Conservation (phyloP, 1,140 invertebrate genomes). For the Trinorchestia longiramus region DNA sequence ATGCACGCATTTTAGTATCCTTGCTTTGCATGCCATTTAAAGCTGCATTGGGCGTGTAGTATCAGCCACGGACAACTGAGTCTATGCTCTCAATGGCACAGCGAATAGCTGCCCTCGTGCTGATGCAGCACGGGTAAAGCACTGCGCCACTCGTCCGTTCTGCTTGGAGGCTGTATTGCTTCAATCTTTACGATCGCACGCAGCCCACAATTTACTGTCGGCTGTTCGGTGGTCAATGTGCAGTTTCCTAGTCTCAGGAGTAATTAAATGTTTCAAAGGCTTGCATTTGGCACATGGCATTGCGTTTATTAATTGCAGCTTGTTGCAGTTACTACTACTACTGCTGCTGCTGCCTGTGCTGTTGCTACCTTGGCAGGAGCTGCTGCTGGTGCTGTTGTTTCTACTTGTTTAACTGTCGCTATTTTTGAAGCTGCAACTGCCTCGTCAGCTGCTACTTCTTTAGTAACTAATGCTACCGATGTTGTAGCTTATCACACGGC, state of each 20-base stretch:
- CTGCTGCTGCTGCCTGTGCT: neutral
- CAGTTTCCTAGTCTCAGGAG: conserved; percentile 10
- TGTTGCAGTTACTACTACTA: neutral
- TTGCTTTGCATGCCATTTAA: no score
- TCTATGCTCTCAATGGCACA: neutral
- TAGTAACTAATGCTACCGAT: neutral
- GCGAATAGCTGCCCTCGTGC: neutral
- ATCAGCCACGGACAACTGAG: neutral
- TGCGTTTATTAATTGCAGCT: neutral
- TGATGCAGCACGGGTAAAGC: neutral
- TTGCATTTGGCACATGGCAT: neutral
- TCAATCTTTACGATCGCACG: neutral
- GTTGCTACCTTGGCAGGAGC: neutral
- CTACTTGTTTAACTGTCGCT: neutral
- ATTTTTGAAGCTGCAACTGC: neutral
- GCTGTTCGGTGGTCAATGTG: neutral
- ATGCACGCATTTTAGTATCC: no score
- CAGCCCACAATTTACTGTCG: neutral
- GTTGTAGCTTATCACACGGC: no score
- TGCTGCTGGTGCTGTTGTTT: neutral
- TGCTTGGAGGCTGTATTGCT: neutral
- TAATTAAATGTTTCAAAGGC: conserved; percentile 47
- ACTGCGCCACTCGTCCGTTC: neutral
- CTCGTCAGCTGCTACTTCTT: neutral
- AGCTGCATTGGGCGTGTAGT: neutral